Conservation (phyloP, 37 sponge, comb jelly and placozoan genomes). For the Oscarella lobularis region DNA sequence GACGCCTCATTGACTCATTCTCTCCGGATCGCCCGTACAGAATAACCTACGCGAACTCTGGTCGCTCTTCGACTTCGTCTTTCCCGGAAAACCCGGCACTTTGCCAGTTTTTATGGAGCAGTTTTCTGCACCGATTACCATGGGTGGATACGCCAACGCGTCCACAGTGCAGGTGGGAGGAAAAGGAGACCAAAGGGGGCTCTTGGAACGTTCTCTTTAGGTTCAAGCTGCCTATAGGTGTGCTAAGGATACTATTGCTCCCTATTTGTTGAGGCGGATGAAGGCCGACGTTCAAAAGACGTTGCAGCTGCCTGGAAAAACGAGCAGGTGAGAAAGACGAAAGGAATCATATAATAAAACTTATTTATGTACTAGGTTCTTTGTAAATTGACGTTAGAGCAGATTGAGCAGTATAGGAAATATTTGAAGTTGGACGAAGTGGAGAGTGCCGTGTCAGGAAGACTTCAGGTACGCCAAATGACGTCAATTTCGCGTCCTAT, state of each 20-base stretch:
- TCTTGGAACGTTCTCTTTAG: too few relatives aligned
- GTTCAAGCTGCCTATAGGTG: conserved; percentile 86
- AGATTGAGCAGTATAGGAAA: conserved; percentile 63
- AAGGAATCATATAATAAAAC: too few relatives aligned
- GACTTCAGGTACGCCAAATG: conserved; percentile 24
- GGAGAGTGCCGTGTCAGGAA: conserved; percentile 33
- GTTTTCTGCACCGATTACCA: conserved; percentile 93
- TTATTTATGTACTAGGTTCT: conserved; percentile 37
- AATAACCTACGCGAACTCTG: conserved; percentile 96
- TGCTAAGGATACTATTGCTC: conserved; percentile 93
- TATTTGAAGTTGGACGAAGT: conserved; percentile 65
- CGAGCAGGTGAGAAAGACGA: conserved; percentile 57
- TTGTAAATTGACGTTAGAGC: conserved; percentile 76
- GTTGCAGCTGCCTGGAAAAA: conserved; percentile 84
- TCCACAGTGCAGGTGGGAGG: conserved; percentile 64
- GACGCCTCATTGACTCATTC: conserved; percentile 85
- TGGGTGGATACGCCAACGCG: conserved; percentile 93
- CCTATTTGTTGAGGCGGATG: conserved; percentile 83
- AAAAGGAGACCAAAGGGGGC: too few relatives aligned
- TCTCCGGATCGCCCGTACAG: conserved; percentile 94
- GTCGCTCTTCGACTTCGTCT: conserved; percentile 98
- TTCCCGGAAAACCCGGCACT: conserved; percentile 92
- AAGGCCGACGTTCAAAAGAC: conserved; percentile 71
- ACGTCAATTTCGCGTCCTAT: too few relatives aligned
- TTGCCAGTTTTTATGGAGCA: conserved; percentile 95